These are phyloP conservation scores for Lithobates sylvaticus DNA, from an alignment of 2,797 vertebrate genomes.

Conservation along the genomic window DNA sequence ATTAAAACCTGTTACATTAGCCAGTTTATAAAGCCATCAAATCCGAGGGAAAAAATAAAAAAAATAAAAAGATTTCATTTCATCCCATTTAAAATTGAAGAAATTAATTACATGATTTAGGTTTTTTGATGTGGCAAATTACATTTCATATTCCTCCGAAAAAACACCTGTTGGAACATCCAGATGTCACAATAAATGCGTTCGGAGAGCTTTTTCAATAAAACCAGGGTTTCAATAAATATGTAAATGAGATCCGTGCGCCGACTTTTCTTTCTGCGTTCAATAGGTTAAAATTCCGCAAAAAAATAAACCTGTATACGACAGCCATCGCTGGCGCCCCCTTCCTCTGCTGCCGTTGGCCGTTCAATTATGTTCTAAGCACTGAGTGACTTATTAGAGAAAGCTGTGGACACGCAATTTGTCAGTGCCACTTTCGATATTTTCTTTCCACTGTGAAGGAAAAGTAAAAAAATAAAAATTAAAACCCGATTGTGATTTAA, in stretches of 20 bases:
- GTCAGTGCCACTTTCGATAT: conserved; percentile 51
- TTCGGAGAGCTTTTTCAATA: conserved; percentile 29
- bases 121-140: conserved; percentile 39
- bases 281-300: conserved; percentile 43
- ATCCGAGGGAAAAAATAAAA: neutral
- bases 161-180: conserved; percentile 37
- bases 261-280: conserved; percentile 21
- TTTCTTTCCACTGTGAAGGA: neutral
- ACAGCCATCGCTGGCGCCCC: neutral
- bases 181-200: conserved; percentile 33
- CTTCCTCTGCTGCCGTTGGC: conserved; percentile 12
- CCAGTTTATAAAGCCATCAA: conserved; percentile 36
- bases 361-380: conserved; percentile 50
- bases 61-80: conserved; percentile 19
- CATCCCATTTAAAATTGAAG: conserved; percentile 10
- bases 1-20: conserved; percentile 33
- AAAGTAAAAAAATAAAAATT: neutral
- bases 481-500: neutral
- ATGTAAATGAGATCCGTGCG: conserved; percentile 40
- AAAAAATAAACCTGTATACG: conserved; percentile 27
- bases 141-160: conserved; percentile 38
- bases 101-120: conserved; percentile 41
- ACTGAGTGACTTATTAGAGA: conserved; percentile 47
- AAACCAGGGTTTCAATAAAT: conserved; percentile 48
- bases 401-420: conserved; percentile 39